A percentile compares a stretch with the other conserved stretches of the same genome.
Conservation (phyloP, 2,797 vertebrate genomes). For the Phylloscopus collybita region DNA sequence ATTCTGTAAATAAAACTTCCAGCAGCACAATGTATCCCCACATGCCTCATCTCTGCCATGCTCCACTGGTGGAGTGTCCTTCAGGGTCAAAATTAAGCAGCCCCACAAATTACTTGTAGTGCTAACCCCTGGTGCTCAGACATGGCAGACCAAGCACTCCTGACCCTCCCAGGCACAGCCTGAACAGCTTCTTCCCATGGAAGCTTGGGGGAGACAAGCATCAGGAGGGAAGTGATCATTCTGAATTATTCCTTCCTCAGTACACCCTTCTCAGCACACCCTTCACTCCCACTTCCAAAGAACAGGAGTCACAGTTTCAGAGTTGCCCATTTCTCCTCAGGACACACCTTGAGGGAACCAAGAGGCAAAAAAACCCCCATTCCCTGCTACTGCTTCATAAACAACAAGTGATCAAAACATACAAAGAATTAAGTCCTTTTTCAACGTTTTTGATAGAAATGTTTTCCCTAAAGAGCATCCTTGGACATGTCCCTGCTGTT, state of each 20-base stretch:
- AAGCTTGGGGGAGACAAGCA: neutral
- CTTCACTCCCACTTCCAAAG: neutral
- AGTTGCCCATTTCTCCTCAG: neutral
- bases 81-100: neutral
- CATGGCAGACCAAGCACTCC: neutral
- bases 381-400: neutral
- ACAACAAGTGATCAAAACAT: neutral
- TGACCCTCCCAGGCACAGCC: neutral
- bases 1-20: conserved; percentile 22
- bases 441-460: neutral
- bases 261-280: neutral
- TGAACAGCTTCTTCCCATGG: neutral
- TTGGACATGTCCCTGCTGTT: neutral
- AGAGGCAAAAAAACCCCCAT: neutral
- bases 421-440: neutral
- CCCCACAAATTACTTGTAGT: neutral
- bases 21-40: neutral
- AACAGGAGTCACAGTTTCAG: neutral
- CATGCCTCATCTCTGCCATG: neutral
- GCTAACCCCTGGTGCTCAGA: neutral
- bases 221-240: neutral
- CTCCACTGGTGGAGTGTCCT: neutral
- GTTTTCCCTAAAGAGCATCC: neutral
- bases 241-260: neutral
- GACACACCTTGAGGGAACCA: neutral